These are phyloP conservation scores for Timema podura DNA, from an alignment of 2,888 invertebrate genomes.

Conservation along the genomic window DNA sequence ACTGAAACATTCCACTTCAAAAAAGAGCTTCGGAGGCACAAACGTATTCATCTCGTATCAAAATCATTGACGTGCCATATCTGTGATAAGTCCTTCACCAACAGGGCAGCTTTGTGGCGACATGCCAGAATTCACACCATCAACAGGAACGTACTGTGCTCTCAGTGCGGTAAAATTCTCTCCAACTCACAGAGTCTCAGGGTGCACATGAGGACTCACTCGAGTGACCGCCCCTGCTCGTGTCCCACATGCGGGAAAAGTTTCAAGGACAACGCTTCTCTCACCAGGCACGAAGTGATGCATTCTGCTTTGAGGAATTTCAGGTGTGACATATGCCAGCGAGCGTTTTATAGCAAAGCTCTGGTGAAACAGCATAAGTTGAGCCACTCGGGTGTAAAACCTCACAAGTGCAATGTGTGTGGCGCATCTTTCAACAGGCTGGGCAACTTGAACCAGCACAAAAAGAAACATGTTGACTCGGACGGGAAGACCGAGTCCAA, in stretches of 20 bases:
- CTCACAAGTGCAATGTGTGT: conserved; percentile 28
- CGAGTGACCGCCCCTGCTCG: conserved; percentile 24
- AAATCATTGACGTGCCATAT: conserved; percentile 20
- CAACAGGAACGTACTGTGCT: conserved; percentile 25
- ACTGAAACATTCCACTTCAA: conserved; percentile 23
- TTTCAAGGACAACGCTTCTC: conserved; percentile 27
- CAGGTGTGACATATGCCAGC: conserved; percentile 24
- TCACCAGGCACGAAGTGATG: conserved; percentile 25
- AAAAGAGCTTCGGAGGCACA: conserved; percentile 25
- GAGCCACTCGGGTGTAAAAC: conserved; percentile 29
- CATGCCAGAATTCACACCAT: conserved; percentile 25
- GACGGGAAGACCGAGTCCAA: neutral
- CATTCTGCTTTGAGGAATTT: conserved; percentile 25
- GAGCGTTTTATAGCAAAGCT: conserved; percentile 26
- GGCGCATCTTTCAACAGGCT: conserved; percentile 29
- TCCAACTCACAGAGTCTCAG: conserved; percentile 28
- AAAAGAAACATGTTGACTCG: conserved; percentile 25
- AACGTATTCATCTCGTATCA: conserved; percentile 17
- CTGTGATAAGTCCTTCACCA: conserved; percentile 23
- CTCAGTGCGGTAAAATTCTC: conserved; percentile 28
- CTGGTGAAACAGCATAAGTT: conserved; percentile 30
- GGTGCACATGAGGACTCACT: conserved; percentile 29
- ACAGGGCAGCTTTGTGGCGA: conserved; percentile 24
- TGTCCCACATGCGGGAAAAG: conserved; percentile 25
- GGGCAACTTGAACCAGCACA: conserved; percentile 32